Evolutionary conservation across 1,140 invertebrate species (phyloP), one percentile per base, ranked within the genome.

Genomic region (Tribolium madens): DNA sequence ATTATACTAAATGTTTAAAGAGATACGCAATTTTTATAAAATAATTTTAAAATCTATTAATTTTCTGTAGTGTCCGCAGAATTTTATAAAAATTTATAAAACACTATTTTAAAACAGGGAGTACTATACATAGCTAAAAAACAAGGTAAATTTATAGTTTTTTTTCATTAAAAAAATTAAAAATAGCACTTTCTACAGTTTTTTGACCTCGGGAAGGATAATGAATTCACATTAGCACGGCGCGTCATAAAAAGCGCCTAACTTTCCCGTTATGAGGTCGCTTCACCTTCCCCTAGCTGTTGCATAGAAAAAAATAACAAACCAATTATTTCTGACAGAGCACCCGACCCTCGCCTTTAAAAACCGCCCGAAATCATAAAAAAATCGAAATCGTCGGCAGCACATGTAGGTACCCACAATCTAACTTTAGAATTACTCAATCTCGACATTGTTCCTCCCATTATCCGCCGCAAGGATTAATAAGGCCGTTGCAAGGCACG

Each of bases 381-480:
- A 57, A 17, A 57, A 57, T 57, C 18, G 52, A 57, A 31, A 33
- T 1, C 7, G 53, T 60, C 9, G 17, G 15, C 10, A 18, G 21
- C 57, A 33, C 57, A 64, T 64, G 57, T 26, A 33, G 2, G 10
- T 26, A 18, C 12, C 57, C 57, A 64, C 26, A 64, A 64, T 64
- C 57, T 33, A 64, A 64, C 57, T 64, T 64, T 26, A 7, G 12
- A 64, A 64, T 64, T 64, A 64, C 57, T 64, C 57, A 64, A 64
- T 64, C 57, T n/a, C n/a, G 26, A 6, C 26, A 64, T 64, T 64
- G 57, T 60, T 60, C 53, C 53, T 64, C 57, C 57, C 26, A 12
- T 12, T 5, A 57, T 64, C 21, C 21, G 57, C 57, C 57, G 26
- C 26, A 64, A 42, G 57, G 57, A 64, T 64, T 64, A 64, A 64